These are phyloP conservation scores for Sesamia nonagrioides DNA, from an alignment of 1,140 invertebrate genomes.

Conservation along the genomic window DNA sequence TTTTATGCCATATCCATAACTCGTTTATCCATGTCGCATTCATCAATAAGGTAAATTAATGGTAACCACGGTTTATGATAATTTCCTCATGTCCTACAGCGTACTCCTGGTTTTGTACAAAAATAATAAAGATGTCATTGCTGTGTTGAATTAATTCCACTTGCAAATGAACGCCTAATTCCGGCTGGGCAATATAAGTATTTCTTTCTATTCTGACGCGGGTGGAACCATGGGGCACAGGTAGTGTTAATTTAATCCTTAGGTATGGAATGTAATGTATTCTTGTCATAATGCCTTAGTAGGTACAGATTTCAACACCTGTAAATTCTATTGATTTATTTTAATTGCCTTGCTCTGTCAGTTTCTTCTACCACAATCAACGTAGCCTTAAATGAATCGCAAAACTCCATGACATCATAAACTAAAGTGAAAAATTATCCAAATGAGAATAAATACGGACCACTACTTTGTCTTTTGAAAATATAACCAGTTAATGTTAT, in stretches of 20 bases:
- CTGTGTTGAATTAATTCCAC: slow-evolving; percentile 67
- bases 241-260: no score
- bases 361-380: neutral
- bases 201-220: no score
- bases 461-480: slow-evolving; percentile 51
- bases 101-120: slow-evolving; percentile 52
- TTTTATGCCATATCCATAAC: slow-evolving; percentile 31
- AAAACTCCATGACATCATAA: neutral
- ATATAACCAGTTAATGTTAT: slow-evolving; percentile 54
- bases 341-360: neutral
- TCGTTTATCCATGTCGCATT: slow-evolving; percentile 37
- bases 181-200: no score
- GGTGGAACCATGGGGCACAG: no score
- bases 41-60: slow-evolving; percentile 65
- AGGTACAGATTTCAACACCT: neutral
- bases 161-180: slow-evolving; percentile 61
- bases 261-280: neutral
- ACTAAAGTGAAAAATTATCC: slow-evolving; percentile 20
- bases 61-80: slow-evolving; percentile 69
- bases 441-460: neutral
- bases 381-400: neutral
- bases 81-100: slow-evolving; percentile 57
- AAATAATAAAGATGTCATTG: slow-evolving; percentile 71
- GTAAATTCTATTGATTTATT: slow-evolving; percentile 1
- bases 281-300: neutral